Evolutionary conservation across 2,797 vertebrate species (phyloP), one percentile per base, ranked within the genome.

Genomic region (Semaprochilodus insignis): DNA sequence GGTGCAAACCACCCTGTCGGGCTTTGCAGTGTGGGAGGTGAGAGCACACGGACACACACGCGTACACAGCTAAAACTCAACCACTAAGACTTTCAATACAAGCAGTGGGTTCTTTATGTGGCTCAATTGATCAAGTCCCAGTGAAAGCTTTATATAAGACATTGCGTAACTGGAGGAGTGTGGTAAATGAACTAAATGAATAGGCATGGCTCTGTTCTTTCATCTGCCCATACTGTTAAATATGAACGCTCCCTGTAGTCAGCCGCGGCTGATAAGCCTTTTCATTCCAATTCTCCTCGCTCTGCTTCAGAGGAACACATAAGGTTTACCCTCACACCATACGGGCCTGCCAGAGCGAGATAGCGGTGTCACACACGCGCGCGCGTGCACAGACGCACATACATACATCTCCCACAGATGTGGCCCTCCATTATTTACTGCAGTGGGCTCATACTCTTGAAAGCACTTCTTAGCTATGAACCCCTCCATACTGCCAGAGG

Each of bases 241-340:
- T 23, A 31, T 40, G 73, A 67, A 14, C 73, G 40, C 62, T 34
- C 62, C 36, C 15, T 62, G 57, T 15, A 76, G 31, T 25, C 31
- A 40, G 55, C 40, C 23, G 72, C 73, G 23, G 21, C 16, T 31
- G 55, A 77, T 82, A 59, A 81, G 73, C 34, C 63, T n/a, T 75
- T 81, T 75, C 21, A 69, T 75, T 60, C 13, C 5, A 7, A 62
- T 82, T 63, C n/a, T 6, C 52, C 25, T 60, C 31, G 19, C 63
- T 70, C 14, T 60, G 36, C 31, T 67, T 21, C 65, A 67, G 31
- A 67, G 27, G 19, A 40, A 40, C 31, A 67, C 27, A 34, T 11
- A 67, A 34, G 25, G 60, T 63, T 63, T 63, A 40, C 36, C 36
- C 65, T 67, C 40, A 15, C 36, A 34, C 2, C 57, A 40, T 51